phyloP scores from a whole-genome alignment of 2,113 vertebrate species.

The Bubo bubo region DNA sequence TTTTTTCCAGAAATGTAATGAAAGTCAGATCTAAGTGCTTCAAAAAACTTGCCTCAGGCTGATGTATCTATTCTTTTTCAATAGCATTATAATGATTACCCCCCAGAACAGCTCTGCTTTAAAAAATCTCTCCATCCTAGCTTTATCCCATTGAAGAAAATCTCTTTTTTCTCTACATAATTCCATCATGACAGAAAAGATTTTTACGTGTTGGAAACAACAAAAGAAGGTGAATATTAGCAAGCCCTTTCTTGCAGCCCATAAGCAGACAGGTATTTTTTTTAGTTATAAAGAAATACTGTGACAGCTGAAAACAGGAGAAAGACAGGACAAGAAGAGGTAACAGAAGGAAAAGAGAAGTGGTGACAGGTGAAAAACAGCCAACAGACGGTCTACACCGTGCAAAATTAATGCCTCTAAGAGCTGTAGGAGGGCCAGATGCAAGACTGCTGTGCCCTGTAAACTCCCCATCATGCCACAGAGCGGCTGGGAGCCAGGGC shows the following conservation, averaged over 20 bases:
- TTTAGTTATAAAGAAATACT: not conserved
- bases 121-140: not conserved
- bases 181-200: not conserved
- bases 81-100: not conserved
- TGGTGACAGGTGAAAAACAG: not conserved
- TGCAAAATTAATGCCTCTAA: not conserved
- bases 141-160: not conserved
- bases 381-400: not conserved
- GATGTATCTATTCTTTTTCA: not conserved
- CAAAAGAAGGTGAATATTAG: not conserved
- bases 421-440: not conserved
- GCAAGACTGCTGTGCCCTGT: not conserved
- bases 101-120: not conserved
- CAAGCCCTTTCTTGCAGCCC: not conserved
- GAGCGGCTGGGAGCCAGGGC: not conserved
- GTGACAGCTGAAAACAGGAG: not conserved
- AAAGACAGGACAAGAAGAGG: not conserved
- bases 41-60: not conserved
- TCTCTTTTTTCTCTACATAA: not conserved
- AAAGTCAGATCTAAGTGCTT: not conserved
- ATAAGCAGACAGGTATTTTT: not conserved
- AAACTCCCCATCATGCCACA: accelerated
- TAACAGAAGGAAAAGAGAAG: not conserved
- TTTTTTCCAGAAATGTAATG: not conserved
- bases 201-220: not conserved